Evolutionary conservation across 2,113 vertebrate species (phyloP), one percentile per base, ranked within the genome.

Genomic region (Scopus umbretta): DNA sequence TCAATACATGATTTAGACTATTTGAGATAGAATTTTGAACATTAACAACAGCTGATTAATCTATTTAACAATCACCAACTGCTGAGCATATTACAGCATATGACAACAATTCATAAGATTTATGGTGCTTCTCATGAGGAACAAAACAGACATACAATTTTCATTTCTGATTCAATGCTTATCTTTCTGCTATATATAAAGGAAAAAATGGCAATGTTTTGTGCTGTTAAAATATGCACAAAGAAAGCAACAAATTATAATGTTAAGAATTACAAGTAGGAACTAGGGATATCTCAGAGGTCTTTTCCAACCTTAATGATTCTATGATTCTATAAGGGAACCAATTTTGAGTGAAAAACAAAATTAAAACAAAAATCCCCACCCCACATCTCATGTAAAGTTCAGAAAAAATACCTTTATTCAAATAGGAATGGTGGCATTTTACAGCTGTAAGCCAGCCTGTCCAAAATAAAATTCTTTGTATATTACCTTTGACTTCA

Each of bases 31-130:
- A 47, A 87, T 78, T 88, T 76, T 74, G 16, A 90, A 59, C 20
- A 93, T 65, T 92, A 90, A 40, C 38, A 83, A 26, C n/a, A 90
- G 45, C 56, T 94, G 76, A 95, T 93, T 94, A 92, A 89, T 82
- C 45, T 72, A 40, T 50, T 88, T 96, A 72, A 87, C 40, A 92
- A 40, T 62, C 59, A 84, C 18, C 38, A 85, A 81, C 73, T 74
- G 42, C 38, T 74, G 70, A 91, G 21, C 23, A 73, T 53, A 81
- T 55, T 62, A 74, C 22, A 86, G 10, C 62, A 70, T 50, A 85
- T 10, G 52, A 74, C 26, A 93, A 47, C 19, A 58, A 59, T 56
- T 73, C 17, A 16, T 42, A 68, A 88, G 40, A 38, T 49, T 59
- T 88, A 87, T 19, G 14, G 22, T 67, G 11, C 5, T 79, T 8